Evolutionary conservation across 2,888 invertebrate genomes (phyloP).

Genomic region (Macrophya annulata): DNA sequence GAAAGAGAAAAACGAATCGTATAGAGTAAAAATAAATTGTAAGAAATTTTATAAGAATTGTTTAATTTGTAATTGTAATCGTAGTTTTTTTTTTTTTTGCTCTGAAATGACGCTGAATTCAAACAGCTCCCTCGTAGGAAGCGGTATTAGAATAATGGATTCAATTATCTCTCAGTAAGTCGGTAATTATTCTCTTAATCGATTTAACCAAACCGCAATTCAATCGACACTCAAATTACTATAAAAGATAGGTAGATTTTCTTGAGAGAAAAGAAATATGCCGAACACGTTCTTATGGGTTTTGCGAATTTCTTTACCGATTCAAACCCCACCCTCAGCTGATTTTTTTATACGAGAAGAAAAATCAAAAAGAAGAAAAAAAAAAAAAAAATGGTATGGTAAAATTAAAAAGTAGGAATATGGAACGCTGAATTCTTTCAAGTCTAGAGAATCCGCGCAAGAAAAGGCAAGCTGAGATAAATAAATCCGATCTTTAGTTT

Average conservation of each 20-base stretch:
- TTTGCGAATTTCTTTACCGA: background rate
- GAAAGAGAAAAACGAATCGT: background rate
- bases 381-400: too few relatives aligned
- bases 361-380: too few relatives aligned
- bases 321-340: background rate
- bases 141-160: slow-evolving; percentile 53
- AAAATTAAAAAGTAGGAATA: too few relatives aligned
- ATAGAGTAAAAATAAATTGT: background rate
- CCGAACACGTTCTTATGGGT: background rate
- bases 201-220: slow-evolving; percentile 53
- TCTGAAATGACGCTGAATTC: slow-evolving; percentile 4
- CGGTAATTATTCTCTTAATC: slow-evolving; percentile 52
- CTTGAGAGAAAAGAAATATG: background rate
- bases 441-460: too few relatives aligned
- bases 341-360: background rate
- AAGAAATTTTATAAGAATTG: slow-evolving; percentile 8
- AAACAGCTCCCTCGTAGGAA: background rate
- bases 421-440: too few relatives aligned
- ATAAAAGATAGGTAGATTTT: slow-evolving; percentile 24
- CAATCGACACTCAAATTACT: slow-evolving; percentile 50
- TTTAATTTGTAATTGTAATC: slow-evolving; percentile 42
- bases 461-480: too few relatives aligned
- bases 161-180: slow-evolving; percentile 50
- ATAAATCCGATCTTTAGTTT: too few relatives aligned
- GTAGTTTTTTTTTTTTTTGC: background rate